phyloP scores from a whole-genome alignment of 2,113 vertebrate species.

The Cercopithecus mona region DNA sequence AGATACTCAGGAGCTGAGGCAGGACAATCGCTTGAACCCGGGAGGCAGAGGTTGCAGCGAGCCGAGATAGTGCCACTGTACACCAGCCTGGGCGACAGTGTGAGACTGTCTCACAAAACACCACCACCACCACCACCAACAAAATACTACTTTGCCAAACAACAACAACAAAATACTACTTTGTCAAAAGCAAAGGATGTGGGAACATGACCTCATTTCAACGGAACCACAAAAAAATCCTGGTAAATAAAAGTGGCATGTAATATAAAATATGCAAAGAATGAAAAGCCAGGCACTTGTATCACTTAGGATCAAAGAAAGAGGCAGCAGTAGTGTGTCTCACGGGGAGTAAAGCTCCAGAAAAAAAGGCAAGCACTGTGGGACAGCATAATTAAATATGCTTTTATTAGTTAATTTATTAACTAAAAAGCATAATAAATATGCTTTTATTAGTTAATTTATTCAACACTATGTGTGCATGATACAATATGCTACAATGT shows the following conservation, averaged over 20 bases:
- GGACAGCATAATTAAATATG: neutral
- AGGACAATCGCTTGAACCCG: too few relatives aligned
- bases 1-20: too few relatives aligned
- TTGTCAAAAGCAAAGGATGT: conserved; percentile 2
- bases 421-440: neutral
- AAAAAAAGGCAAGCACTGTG: neutral
- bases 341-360: neutral
- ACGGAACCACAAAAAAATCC: neutral
- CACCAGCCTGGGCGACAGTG: too few relatives aligned
- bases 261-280: neutral
- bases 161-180: neutral
- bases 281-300: neutral
- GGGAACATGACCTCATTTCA: conserved; percentile 2
- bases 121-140: too few relatives aligned
- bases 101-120: too few relatives aligned
- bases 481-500: neutral
- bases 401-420: neutral
- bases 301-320: neutral
- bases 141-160: too few relatives aligned
- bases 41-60: too few relatives aligned
- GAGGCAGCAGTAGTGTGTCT: neutral
- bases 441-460: neutral
- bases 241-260: neutral
- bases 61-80: too few relatives aligned
- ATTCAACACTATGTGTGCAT: neutral